A percentile compares a stretch with the other conserved stretches of the same genome.
These are phyloP conservation scores for Drosophila baimaii DNA, from an alignment of 1,140 invertebrate genomes.

Conservation along the genomic window DNA sequence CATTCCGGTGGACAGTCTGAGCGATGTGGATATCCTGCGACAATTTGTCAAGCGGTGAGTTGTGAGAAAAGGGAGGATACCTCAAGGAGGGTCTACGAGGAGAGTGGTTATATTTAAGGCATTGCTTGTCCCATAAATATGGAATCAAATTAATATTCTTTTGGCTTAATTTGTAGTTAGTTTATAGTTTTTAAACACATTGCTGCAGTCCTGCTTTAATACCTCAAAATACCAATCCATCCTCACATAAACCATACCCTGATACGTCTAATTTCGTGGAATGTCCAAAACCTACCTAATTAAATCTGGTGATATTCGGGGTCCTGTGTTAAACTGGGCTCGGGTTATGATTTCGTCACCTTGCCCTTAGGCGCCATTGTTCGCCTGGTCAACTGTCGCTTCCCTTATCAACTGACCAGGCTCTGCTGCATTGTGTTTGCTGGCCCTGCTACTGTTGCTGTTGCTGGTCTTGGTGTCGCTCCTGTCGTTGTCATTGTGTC, in stretches of 20 bases:
- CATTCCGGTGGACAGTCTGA: conserved; percentile 87
- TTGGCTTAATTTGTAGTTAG: too few relatives aligned
- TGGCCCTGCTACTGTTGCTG: conserved; percentile 2
- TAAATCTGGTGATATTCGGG: conserved; percentile 24
- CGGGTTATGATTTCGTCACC: conserved; percentile 46
- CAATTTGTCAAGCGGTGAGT: conserved; percentile 86
- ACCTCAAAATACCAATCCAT: neutral
- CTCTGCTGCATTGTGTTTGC: conserved; percentile 34
- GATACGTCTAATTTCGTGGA: neutral
- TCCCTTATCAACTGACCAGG: conserved; percentile 43
- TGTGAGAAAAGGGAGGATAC: conserved; percentile 6
- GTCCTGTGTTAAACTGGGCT: conserved; percentile 25
- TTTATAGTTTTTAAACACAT: too few relatives aligned
- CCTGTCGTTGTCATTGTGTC: conserved; percentile 57
- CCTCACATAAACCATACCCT: neutral
- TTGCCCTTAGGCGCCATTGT: conserved; percentile 30
- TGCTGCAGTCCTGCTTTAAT: neutral
- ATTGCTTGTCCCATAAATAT: neutral
- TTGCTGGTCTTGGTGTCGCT: conserved; percentile 41
- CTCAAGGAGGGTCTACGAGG: neutral
- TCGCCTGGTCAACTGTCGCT: conserved; percentile 37
- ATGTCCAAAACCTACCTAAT: conserved; percentile 28
- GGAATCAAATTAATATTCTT: neutral
- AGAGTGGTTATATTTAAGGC: neutral
- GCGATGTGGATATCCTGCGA: conserved; percentile 89